Percentiles rank a stretch among this genome's conserved stretches.
Evolutionary conservation across 2,888 invertebrate species (phyloP).

Genomic region (Belgica antarctica): DNA sequence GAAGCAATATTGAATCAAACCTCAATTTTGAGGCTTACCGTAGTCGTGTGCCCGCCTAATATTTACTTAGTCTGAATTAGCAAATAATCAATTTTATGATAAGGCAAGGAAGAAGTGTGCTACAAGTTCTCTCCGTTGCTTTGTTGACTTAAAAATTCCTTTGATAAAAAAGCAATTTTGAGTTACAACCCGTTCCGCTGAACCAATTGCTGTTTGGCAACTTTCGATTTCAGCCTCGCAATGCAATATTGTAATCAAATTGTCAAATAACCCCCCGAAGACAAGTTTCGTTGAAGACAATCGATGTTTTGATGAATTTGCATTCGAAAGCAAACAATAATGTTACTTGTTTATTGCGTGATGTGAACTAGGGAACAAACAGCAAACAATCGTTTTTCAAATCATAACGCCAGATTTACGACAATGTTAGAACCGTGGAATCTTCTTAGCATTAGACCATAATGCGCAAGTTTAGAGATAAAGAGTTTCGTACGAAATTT

Average conservation of each 20-base stretch:
- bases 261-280: not conserved
- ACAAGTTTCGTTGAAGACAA: not conserved
- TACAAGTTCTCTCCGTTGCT: not conserved
- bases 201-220: too few species aligned
- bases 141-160: not conserved
- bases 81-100: conserved; percentile 41
- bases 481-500: conserved; percentile 34
- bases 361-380: not conserved
- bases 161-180: not conserved
- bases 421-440: not conserved
- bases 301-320: conserved; percentile 9
- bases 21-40: not conserved
- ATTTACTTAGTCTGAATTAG: conserved; percentile 41
- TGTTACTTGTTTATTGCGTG: conserved; percentile 9
- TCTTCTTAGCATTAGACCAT: conserved; percentile 14
- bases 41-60: conserved; percentile 42
- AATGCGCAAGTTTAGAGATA: conserved; percentile 25
- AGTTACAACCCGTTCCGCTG: too few species aligned
- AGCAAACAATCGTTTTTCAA: not conserved
- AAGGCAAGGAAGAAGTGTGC: conserved; percentile 41
- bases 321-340: not conserved
- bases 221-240: too few species aligned
- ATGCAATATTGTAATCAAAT: conserved; percentile 23
- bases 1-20: conserved; percentile 3
- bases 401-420: conserved; percentile 10